These are phyloP conservation scores for Elmis aenea DNA, from an alignment of 2,888 invertebrate genomes.

Conservation along the genomic window DNA sequence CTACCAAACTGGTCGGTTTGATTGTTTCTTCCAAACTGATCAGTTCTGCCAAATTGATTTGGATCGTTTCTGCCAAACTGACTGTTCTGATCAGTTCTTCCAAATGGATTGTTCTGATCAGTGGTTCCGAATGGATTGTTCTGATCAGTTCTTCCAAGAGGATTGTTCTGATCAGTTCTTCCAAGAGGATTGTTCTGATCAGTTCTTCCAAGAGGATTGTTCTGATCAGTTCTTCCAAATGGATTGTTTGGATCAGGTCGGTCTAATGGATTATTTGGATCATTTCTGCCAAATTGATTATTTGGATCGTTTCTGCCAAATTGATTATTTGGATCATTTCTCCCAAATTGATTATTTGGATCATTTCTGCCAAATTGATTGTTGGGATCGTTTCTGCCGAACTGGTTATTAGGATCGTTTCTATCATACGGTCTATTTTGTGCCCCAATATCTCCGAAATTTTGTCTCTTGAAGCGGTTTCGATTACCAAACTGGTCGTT, in stretches of 20 bases:
- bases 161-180: no score
- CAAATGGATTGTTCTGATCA: no score
- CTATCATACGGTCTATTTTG: slow-evolving; percentile 6
- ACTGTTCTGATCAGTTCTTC: no score
- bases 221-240: no score
- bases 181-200: no score
- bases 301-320: slow-evolving; percentile 5
- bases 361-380: background rate
- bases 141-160: no score
- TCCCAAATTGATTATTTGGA: no score
- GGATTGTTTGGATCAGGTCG: no score
- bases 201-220: no score
- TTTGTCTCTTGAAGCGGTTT: slow-evolving; percentile 28
- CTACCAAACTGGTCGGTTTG: slow-evolving; percentile 25
- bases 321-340: slow-evolving; percentile 5
- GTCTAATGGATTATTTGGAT: no score
- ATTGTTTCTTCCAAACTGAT: slow-evolving; percentile 9
- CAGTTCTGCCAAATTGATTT: slow-evolving; percentile 24
- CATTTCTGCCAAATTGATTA: background rate
- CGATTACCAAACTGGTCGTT: slow-evolving; percentile 31
- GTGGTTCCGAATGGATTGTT: no score
- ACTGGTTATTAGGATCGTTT: slow-evolving; percentile 1
- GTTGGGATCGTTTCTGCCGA: background rate
- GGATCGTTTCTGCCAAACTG: slow-evolving; percentile 33
- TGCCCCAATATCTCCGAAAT: slow-evolving; percentile 5